Base-by-base conservation (phyloP, 2,888 invertebrate genomes). In the Troilus luridus region DNA sequence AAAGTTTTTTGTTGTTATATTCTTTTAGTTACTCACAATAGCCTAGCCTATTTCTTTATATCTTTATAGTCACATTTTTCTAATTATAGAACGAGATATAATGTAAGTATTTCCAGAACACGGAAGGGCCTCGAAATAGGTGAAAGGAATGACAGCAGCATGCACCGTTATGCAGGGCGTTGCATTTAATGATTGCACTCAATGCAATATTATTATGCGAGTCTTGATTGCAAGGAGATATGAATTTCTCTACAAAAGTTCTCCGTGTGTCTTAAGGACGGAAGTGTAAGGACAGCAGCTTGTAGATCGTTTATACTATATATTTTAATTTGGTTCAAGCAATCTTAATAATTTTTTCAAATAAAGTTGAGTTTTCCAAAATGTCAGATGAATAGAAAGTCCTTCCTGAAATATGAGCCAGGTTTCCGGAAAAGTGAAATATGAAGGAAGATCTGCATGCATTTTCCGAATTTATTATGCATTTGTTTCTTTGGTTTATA, bases 51-150 rank as follows among this genome's bases (percentile, higher is more conserved):
- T 67, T 24, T 5, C 9, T 67, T 8, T 67, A 8, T 64, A 64
- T n/a, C 24, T 7, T 14, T 24, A 12, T 24, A 14, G 12, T 14
- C 12, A 24, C 24, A 67, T 24, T 67, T 67, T 24, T 67, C 67
- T 67, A 67, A 67, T 67, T 67, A 24, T 67, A 14, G 67, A 24
- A 24, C 67, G 14, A 14, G 67, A 24, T 67, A 5, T 17, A 17
- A 60, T 41, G 62, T 41, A 21, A 54, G 54, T 21, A 27, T 41
- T 81, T 81, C 11, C 81, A 56, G 56, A 81, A 81, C 81, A 81
- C 81, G 81, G 81, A 81, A 81, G 81, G 56, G 54, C 81, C 81
- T 81, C 81, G 81, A 81, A 81, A 81, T 81, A 7, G 21, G 81
- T 54, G 81, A 81, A 81, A 81, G 81, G 81, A 21, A 56, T 10